Base-by-base conservation (phyloP, 2,113 vertebrate species). In the Megatriorchis doriae region DNA sequence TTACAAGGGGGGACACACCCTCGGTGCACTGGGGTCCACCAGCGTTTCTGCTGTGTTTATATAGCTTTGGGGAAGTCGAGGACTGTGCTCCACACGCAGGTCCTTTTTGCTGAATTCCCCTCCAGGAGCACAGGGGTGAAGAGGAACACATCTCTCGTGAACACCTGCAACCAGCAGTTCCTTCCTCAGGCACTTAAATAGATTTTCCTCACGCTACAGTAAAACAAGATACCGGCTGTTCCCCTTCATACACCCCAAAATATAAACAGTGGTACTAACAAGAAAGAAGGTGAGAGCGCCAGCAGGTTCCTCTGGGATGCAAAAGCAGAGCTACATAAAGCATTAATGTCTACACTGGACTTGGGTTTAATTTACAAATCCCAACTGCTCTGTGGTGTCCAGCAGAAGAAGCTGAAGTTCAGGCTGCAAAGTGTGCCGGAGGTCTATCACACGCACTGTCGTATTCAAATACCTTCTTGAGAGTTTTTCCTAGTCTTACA, bases 101-200 rank as follows among this genome's bases (percentile, higher is more conserved):
- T 95, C 95, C 80, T 74, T 72, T 93, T 73, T 93, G 92, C 94
- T 96, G 96, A 98, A 98, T 97, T 98, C 97, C 97, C 97, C 98
- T 96, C 82, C 92, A 91, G 96, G 96, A 96, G 92, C 2, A 1
- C 82, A 84, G 89, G 84, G 94, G 83, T 38, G 21, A 97, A 98
- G 97, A 98, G 97, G 97, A 98, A 97, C 96, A 96, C 85, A 85
- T 95, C 72, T 40, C 92, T 94, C 36, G 18, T 62, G 86, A 95
- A 97, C 98, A 98, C 97, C 98, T 98, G 97, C 97, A 93, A 67
- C 88, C 85, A 66, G 90, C 63, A 88, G 86, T 96, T 98, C 98
- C 96, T 85, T 97, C 90, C 95, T 92, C 93, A 62, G 94, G 63
- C 91, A 83, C 67, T 93, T 82, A 95, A 96, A 94, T 93, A 95